These are phyloP conservation scores for Andricus grossulariae DNA, from an alignment of 1,140 invertebrate species.

Conservation along the genomic window DNA sequence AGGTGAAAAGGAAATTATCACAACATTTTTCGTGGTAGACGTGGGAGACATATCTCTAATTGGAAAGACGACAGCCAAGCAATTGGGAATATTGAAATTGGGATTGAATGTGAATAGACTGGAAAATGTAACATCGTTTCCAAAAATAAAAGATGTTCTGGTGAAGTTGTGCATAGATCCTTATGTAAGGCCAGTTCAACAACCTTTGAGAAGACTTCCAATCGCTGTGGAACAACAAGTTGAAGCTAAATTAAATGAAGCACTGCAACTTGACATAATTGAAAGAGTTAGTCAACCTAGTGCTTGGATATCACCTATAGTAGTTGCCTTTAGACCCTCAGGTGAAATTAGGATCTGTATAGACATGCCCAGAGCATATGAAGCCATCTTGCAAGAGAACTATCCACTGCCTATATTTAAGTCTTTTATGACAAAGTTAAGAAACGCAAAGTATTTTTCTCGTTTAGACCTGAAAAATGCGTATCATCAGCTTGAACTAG, in stretches of 20 bases:
- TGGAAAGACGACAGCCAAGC: too few species aligned
- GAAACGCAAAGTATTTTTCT: conserved; percentile 54
- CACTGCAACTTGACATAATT: conserved; percentile 49
- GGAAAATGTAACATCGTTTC: conserved; percentile 25
- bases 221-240: conserved; percentile 48
- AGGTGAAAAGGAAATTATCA: conserved; percentile 19
- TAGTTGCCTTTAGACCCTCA: conserved; percentile 16
- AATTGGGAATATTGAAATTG: too few species aligned
- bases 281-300: conserved; percentile 51
- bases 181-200: conserved; percentile 50
- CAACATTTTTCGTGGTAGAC: conserved; percentile 29
- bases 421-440: conserved; percentile 46
- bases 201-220: conserved; percentile 50
- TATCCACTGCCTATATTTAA: conserved; percentile 57
- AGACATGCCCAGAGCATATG: conserved; percentile 54
- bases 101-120: too few species aligned
- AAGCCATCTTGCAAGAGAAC: conserved; percentile 56
- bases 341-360: conserved; percentile 59
- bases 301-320: conserved; percentile 56
- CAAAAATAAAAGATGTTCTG: conserved; percentile 53
- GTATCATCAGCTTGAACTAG: conserved; percentile 60
- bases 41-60: too few species aligned
- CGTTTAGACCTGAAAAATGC: conserved; percentile 56
- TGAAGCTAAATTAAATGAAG: conserved; percentile 46
- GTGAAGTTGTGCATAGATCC: conserved; percentile 54